Evolutionary conservation across 2,113 vertebrate species (phyloP).

Genomic region (Pollachius pollachius): DNA sequence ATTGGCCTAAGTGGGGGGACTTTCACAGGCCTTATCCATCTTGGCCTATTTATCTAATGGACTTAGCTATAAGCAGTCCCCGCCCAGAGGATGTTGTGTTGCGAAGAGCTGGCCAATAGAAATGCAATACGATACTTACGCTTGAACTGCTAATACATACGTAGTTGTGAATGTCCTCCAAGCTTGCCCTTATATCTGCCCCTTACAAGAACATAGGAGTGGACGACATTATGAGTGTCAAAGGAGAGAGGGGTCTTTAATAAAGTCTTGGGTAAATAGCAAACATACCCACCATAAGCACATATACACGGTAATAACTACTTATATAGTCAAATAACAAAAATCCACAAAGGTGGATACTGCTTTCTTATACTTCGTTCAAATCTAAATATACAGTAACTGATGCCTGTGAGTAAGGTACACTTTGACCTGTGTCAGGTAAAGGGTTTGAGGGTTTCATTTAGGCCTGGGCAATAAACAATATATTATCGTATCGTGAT

Average conservation of each 20-base stretch:
- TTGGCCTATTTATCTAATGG: conserved; percentile 74
- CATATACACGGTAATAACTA: neutral
- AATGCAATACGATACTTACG: no score
- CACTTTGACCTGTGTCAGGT: no score
- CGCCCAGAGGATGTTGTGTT: conserved; percentile 16
- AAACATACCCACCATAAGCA: neutral
- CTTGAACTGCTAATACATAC: neutral
- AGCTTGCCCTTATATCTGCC: no score
- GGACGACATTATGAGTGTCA: no score
- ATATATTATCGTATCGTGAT: no score
- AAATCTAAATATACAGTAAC: no score
- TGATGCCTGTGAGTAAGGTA: no score
- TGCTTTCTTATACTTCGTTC: neutral
- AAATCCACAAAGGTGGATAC: neutral
- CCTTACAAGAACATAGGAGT: no score
- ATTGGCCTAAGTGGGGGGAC: conserved; percentile 41
- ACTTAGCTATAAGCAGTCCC: conserved; percentile 41
- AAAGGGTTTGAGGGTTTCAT: no score
- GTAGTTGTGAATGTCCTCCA: neutral
- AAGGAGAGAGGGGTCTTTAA: neutral
- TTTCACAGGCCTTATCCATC: conserved; percentile 51
- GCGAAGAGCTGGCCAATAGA: no score
- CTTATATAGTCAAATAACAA: neutral
- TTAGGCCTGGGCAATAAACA: no score
- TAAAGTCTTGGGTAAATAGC: neutral